These are phyloP conservation scores for Synanthedon myopaeformis DNA, from an alignment of 2,888 invertebrate genomes.

Conservation along the genomic window DNA sequence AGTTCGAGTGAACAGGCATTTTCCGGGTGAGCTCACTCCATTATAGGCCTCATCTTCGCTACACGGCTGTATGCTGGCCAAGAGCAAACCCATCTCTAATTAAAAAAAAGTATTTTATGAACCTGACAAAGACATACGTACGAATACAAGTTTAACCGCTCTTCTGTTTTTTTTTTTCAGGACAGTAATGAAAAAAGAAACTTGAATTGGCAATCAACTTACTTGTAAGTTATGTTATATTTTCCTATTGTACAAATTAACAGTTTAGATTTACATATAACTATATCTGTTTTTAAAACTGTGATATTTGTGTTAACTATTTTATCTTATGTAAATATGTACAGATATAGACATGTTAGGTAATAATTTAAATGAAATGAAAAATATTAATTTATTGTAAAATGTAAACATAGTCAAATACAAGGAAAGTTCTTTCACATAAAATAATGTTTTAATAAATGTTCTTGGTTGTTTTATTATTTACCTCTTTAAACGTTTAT, in stretches of 20 bases:
- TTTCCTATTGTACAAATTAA: slow-evolving; percentile 1
- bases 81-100: too few species aligned
- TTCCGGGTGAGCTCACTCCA: too few species aligned
- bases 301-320: slow-evolving; percentile 44
- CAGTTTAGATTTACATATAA: slow-evolving; percentile 2
- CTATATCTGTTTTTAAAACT: slow-evolving; percentile 30
- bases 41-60: too few species aligned
- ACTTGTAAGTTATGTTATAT: neutral
- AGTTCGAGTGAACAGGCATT: too few species aligned
- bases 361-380: slow-evolving; percentile 39
- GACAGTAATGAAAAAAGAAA: neutral
- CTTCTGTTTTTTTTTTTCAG: slow-evolving; percentile 4
- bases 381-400: slow-evolving; percentile 27
- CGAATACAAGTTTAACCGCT: neutral
- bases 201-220: neutral
- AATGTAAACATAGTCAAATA: slow-evolving; percentile 21
- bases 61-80: too few species aligned
- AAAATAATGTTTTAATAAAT: slow-evolving; percentile 33
- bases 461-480: slow-evolving; percentile 16
- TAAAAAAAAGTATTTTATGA: too few species aligned
- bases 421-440: slow-evolving; percentile 4
- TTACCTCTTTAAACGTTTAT: slow-evolving; percentile 4
- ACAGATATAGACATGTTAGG: slow-evolving; percentile 24
- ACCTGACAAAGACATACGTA: too few species aligned
- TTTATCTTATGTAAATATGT: slow-evolving; percentile 39